A percentile compares a stretch with the other conserved stretches of the same genome.
These are phyloP conservation scores for Leptobrachium leishanense DNA, from an alignment of 2,113 vertebrate species.

Conservation along the genomic window DNA sequence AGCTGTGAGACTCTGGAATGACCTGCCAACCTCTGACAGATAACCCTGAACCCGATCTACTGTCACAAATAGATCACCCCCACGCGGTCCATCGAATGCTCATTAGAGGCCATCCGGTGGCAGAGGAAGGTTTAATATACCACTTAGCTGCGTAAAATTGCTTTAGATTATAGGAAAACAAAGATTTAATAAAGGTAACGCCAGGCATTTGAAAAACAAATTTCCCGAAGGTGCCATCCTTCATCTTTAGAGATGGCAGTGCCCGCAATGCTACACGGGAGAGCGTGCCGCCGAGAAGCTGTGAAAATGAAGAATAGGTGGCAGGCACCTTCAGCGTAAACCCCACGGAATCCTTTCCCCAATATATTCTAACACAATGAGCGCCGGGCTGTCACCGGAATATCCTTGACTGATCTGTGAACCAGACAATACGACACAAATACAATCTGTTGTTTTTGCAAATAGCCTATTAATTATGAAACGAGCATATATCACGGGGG, in stretches of 20 bases:
- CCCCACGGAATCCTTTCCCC: not conserved
- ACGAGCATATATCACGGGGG: too few species aligned
- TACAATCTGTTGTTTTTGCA: constrained; percentile 10
- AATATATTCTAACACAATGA: not conserved
- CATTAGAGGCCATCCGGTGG: constrained; percentile 4
- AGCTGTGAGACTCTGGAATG: not conserved
- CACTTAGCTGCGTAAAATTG: not conserved
- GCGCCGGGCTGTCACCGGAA: not conserved
- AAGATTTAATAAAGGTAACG: constrained; percentile 26
- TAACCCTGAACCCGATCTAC: not conserved
- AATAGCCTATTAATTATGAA: not conserved
- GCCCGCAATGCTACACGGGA: not conserved
- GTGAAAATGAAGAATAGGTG: constrained; percentile 53
- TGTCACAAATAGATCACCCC: not conserved
- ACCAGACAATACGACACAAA: constrained; percentile 1
- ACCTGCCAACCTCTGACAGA: not conserved
- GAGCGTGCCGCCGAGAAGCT: not conserved
- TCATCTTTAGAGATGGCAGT: not conserved
- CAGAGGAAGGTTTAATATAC: constrained; percentile 7
- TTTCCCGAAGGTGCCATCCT: constrained; percentile 23
- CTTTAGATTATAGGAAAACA: constrained; percentile 30
- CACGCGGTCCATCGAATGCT: not conserved
- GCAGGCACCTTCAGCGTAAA: not conserved
- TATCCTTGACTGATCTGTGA: not conserved
- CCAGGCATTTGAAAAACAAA: constrained; percentile 12